Base-by-base conservation (phyloP, 2,113 vertebrate species). In the Dascyllus trimaculatus region DNA sequence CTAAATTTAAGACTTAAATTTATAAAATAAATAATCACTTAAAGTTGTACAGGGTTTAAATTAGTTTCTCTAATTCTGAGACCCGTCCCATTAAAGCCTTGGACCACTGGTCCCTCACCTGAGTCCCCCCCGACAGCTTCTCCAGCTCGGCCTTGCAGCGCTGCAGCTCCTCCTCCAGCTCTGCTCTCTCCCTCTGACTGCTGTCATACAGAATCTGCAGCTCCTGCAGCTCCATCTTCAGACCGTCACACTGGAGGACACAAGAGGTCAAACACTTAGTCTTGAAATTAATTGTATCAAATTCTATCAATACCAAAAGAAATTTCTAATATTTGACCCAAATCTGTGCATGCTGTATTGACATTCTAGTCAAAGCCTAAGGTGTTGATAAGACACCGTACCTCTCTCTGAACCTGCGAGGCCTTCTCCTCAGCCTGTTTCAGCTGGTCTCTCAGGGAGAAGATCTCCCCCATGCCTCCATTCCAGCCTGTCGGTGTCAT, bases 61-160 rank as follows among this genome's bases (percentile, higher is more conserved):
- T 62, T 40, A 32, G 46, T 65, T 45, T 17, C 11, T n/a, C 45
- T 58, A 13, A 46, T 58, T 45, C 4, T 24, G 45, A 26, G 7
- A 10, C 32, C 32, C 32, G 7, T 35, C 32, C 25, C 11, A 4
- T 29, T 25, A n/a, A 19, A 56, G 49, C 13, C 22, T 5, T 65
- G 18, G 46, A 43, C 22, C 26, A 38, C 26, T 15, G 54, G 18
- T 51, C 53, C 32, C 92, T 90, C 80, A 96, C 95, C 95, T 95
- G 93, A 82, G 81, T 65, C 57, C 87, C 90, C 51, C 79, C 92
- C 13, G 96, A 93, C 78, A 96, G 90, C 74, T 94, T 93, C 86
- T 96, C 95, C 79, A 97, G 94, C 87, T 98, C 96, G 51, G 95
- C 96, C 73, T 95, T 94, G 94, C 95, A 97, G 85, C 90, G 89